Evolutionary conservation across 2,797 vertebrate genomes (phyloP), one percentile per base, ranked within the genome.

Genomic region (Rhincodon typus): DNA sequence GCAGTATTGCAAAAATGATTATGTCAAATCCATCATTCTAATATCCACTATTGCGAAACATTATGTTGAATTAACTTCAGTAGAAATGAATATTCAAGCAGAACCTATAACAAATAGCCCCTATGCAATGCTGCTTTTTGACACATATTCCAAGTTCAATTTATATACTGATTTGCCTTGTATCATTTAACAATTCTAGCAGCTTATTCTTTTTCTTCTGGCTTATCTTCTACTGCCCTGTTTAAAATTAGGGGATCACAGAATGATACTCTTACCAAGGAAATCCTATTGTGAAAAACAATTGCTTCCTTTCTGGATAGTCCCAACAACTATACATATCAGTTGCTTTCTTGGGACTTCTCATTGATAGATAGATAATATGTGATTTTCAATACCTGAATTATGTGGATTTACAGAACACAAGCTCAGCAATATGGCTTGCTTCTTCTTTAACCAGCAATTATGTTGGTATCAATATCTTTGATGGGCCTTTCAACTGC

Each of bases 401-500:
- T 66, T 66, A 7, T 67, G 38, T 62, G 53, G 57, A 34, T 34
- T n/a, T 91, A 15, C 19, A 91, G 90, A 66, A 66, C n/a, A 93
- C 62, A 69, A 93, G 25, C n/a, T 93, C 62, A 93, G 42, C 12
- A 91, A 90, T 66, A 66, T 91, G 38, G 38, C n/a, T 91, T 4
- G 19, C 88, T 66, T 67, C 62, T 42, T 42, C n/a, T n/a, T 69
- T 69, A 93, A 93, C 62, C 62, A 69, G 90, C 62, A 93, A 93
- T 69, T n/a, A 93, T 42, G n/a, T 69, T 93, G 19, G 90, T n/a
- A 93, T 93, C n/a, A 50, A 93, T 93, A 42, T 42, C 90, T 66
- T 38, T 42, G 42, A 69, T 93, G 21, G 34, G 8, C 19, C n/a
- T 93, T 69, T 42, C 66, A 42, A n/a, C 21, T 10, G 19, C 25